Base-by-base conservation (phyloP, 2,113 vertebrate species). In the Grallaria varia region DNA sequence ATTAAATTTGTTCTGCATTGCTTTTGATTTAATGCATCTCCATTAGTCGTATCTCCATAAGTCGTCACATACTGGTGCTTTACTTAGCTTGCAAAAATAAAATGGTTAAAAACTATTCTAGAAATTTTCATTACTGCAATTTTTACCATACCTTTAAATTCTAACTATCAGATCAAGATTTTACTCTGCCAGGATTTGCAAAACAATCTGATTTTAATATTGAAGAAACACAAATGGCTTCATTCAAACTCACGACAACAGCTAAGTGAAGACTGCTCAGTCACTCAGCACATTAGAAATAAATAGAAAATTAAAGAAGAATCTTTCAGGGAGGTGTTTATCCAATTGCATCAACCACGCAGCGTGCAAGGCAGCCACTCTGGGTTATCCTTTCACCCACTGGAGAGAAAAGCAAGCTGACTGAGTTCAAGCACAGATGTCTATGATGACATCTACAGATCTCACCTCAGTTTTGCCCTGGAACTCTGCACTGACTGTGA, bases 121-220 rank as follows among this genome's bases (percentile, higher is more conserved):
- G 18, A 68, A 78, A 89, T 53, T 50, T 21, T 35, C 44, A 56
- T 68, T 87, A 79, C 45, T 85, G 74, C 4, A 17, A 56, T 68
- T 95, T 92, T 89, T 78, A 68, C 21, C 37, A 60, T 2, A 71
- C 27, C 39, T 49, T 52, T 16, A 91, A 79, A 75, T 75, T 82
- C 49, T 73, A 37, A 55, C 60, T 55, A 68, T n/a, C 21, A 73
- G 25, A 62, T 20, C 12, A 85, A 79, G 47, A 82, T 64, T 45
- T 79, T 27, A 55, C 18, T 63, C n/a, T 87, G 6, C 6, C 21
- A 85, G 37, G 40, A 17, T 66, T 49, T 79, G 33, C 31, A 94
- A 82, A 93, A 76, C 15, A 19, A 40, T 6, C 1, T 0, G 5
- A 84, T 19, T 64, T 4, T 28, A 74, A 55, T 10, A 9, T 0